Base-by-base conservation (phyloP, 2,797 vertebrate species). In the Onychomys leucogaster region DNA sequence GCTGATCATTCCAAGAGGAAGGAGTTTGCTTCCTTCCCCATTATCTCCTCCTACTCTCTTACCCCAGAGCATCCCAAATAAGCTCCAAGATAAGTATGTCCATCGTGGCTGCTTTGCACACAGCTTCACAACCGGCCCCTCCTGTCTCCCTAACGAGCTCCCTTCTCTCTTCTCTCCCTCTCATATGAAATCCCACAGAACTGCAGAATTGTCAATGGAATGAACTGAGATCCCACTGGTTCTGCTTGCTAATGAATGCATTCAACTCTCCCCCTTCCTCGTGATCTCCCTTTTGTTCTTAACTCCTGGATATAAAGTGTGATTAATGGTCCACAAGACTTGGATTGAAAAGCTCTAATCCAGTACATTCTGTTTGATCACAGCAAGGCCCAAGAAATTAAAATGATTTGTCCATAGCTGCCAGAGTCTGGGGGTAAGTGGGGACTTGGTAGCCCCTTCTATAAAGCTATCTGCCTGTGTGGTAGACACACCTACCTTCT, bases 341-440 rank as follows among this genome's bases (percentile, higher is more conserved):
- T 88, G 87, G 76, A 46, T 34, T 91, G 65, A 94, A 96, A 93
- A 89, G 52, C 76, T 76, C 41, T 77, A 96, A 92, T 90, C 55
- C 27, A 65, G 69, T 85, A 75, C 46, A 80, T 96, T 96, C 73
- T 89, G 61, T 94, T 92, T 89, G 94, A 80, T 94, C 55, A 46
- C 67, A 93, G 87, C 32, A 95, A 67, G 25, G 81, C 69, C 93
- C 43, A 89, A 52, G 41, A 92, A 85, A 69, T 92, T 65, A 67
- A 95, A 89, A 57, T 75, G 55, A 78, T 67, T 88, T 90, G 71
- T 91, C 71, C n/a, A 10, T 41, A 82, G 73, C 91, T 55, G 17
- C 85, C 10, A 9, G 77, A 93, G 29, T 65, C 69, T 52, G 10
- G 80, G 55, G 65, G 46, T 94, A 67, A 88, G 90, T 16, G 12